Evolutionary conservation across 2,797 vertebrate species (phyloP).

Genomic region (Pangasius djambal): DNA sequence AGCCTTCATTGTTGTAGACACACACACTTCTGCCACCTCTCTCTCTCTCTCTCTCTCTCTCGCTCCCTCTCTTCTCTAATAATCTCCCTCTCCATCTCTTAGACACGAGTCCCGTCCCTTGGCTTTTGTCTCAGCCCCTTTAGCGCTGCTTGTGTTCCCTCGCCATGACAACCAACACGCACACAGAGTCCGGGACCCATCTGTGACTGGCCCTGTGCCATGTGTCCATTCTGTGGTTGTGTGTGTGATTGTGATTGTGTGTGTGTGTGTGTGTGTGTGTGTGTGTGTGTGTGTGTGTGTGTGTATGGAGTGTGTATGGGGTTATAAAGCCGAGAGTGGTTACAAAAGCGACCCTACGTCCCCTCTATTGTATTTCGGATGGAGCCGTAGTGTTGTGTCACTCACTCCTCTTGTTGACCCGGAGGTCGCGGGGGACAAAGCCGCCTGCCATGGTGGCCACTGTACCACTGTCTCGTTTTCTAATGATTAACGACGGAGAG

Average conservation of each 20-base stretch:
- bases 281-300: conserved; percentile 25
- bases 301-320: conserved; percentile 4
- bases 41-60: conserved; percentile 4
- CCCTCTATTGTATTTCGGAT: conserved; percentile 40
- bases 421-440: conserved; percentile 75
- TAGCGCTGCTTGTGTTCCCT: conserved; percentile 53
- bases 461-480: conserved; percentile 71
- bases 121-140: conserved; percentile 44
- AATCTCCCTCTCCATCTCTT: conserved; percentile 41
- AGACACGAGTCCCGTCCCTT: conserved; percentile 36
- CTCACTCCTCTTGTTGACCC: conserved; percentile 72
- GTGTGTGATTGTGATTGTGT: conserved; percentile 12
- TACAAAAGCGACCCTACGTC: conserved; percentile 1
- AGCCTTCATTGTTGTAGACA: conserved; percentile 10
- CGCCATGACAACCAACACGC: conserved; percentile 50
- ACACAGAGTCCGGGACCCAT: conserved; percentile 70
- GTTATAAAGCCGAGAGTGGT: conserved; percentile 16
- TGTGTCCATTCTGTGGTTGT: conserved; percentile 72
- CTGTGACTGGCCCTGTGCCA: conserved; percentile 79
- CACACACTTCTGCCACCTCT: conserved; percentile 8
- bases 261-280: conserved; percentile 23
- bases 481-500: conserved; percentile 74
- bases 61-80: neutral
- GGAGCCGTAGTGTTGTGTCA: conserved; percentile 46
- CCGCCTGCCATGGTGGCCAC: conserved; percentile 76